phyloP scores from a whole-genome alignment of 2,797 vertebrate genomes.

The Taenioides sp. region DNA sequence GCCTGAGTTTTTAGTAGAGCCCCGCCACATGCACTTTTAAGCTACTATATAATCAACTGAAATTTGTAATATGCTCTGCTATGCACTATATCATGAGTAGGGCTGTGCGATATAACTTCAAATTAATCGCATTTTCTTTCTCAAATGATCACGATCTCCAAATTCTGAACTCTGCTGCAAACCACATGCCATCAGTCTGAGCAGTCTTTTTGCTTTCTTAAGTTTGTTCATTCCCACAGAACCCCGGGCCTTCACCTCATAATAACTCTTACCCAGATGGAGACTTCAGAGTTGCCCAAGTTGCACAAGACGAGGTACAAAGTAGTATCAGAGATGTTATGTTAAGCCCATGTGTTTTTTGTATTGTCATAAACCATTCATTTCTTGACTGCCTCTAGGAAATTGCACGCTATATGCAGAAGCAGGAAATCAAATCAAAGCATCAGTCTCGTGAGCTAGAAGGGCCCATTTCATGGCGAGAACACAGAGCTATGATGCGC shows the following conservation, averaged over 20 bases:
- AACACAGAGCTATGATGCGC: constrained; percentile 58
- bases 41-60: too few relatives aligned
- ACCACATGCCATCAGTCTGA: not conserved
- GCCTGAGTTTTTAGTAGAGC: too few relatives aligned
- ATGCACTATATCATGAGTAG: too few relatives aligned
- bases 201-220: not conserved
- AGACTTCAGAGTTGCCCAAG: constrained; percentile 80
- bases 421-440: constrained; percentile 78
- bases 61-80: too few relatives aligned
- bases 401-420: constrained; percentile 84
- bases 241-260: constrained; percentile 25
- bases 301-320: constrained; percentile 80
- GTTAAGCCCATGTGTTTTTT: not conserved
- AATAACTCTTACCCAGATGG: constrained; percentile 49
- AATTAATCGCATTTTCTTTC: too few relatives aligned
- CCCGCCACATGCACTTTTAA: too few relatives aligned
- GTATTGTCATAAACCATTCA: not conserved
- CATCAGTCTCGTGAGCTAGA: constrained; percentile 69
- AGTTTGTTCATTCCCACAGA: constrained; percentile 45
- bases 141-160: too few relatives aligned
- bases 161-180: too few relatives aligned
- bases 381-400: constrained; percentile 60
- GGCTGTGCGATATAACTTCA: too few relatives aligned
- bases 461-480: constrained; percentile 48
- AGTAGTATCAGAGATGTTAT: not conserved